Base-by-base conservation (phyloP, 2,797 vertebrate species). In the Oreortyx pictus region DNA sequence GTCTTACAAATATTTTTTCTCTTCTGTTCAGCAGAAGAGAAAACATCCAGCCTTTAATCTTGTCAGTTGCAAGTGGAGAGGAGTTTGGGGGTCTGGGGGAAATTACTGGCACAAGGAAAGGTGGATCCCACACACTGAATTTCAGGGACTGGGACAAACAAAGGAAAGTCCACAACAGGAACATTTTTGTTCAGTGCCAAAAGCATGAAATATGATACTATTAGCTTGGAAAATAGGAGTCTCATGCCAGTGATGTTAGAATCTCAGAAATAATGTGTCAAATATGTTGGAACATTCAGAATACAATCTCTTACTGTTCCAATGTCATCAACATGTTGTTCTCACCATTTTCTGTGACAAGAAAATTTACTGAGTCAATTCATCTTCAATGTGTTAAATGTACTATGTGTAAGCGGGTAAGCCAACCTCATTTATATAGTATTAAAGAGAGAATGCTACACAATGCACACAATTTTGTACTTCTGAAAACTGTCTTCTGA, bases 301-400 rank as follows among this genome's bases (percentile, higher is more conserved):
- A 78, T 84, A 92, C 71, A 82, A 56, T 82, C 68, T 94, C 88
- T 47, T 71, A 86, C 80, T 76, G 60, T 91, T 91, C 83, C 70
- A 71, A 22, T 92, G 77, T 88, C 86, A 89, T 77, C 88, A 86
- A 65, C 60, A n/a, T 56, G 67, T 92, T 96, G 86, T 95, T 94
- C 82, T 93, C 14, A 0, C 90, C 86, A 14, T 93, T 94, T 94
- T 91, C 90, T 81, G 17, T 83, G 86, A 89, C 73, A 80, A 74
- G 82, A 89, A 44, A 87, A 89, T 89, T 93, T 94, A 95, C 66
- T 87, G 88, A 93, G 74, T 88, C 74, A 74, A 89, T 94, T 94
- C 78, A 57, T 89, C 88, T 96, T 94, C 77, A 89, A 46, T 59
- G 67, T 6, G 46, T 83, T 93, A 81, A 78, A 78, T 56, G 82